Conservation (phyloP, 37 sponge, comb jelly and placozoan genomes). For the Spongia lamella region DNA sequence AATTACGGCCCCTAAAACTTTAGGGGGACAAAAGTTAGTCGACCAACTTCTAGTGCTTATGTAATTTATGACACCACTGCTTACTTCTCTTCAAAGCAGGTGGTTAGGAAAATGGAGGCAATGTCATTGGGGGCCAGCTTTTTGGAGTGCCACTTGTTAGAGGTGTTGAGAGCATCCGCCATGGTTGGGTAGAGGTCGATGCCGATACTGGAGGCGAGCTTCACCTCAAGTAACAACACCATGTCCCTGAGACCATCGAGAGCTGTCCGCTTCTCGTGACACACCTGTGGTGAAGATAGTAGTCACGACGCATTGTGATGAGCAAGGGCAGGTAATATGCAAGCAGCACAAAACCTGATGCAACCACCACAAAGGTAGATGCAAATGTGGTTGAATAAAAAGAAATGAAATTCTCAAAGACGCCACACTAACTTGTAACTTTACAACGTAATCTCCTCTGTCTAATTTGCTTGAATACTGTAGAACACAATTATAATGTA, state of each 20-base stretch:
- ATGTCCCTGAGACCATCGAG: constrained; percentile 67
- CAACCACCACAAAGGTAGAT: no score
- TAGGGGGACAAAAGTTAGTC: no score
- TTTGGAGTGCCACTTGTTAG: constrained; percentile 32
- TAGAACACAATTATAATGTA: no score
- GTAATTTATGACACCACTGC: background rate
- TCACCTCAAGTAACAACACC: constrained; percentile 51
- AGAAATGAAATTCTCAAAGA: no score
- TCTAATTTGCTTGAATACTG: constrained; percentile 64
- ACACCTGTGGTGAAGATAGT: no score
- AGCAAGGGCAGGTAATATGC: no score
- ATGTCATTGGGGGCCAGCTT: constrained; percentile 22
- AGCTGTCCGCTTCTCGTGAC: constrained; percentile 34
- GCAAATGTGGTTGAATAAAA: no score
- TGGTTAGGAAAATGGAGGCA: constrained; percentile 41
- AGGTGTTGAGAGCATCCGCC: background rate
- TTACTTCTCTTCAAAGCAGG: constrained; percentile 76
- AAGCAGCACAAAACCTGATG: no score
- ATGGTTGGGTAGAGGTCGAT: constrained; percentile 50
- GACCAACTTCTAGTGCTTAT: no score
- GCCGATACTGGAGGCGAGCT: constrained; percentile 46
- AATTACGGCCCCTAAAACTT: no score
- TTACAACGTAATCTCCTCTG: constrained; percentile 67
- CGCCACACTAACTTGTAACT: constrained; percentile 46
- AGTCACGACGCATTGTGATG: no score